Evolutionary conservation across 2,888 invertebrate species (phyloP).

Genomic region (Rosalia funebris): DNA sequence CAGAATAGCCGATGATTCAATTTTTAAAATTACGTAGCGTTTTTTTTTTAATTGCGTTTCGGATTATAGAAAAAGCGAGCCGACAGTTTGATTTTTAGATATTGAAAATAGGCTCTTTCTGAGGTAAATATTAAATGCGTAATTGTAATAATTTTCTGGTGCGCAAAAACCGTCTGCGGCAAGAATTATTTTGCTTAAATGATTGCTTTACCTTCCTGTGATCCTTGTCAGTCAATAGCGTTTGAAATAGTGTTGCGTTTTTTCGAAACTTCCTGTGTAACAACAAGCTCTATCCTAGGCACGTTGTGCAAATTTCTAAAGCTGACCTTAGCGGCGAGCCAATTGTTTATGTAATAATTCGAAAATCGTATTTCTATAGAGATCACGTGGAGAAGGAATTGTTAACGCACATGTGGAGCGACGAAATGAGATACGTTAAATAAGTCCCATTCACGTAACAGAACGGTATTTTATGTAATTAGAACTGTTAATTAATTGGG

Average conservation of each 20-base stretch:
- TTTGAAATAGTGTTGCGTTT: constrained; percentile 9
- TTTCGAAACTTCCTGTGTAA: constrained; percentile 8
- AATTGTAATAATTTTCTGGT: too few relatives aligned
- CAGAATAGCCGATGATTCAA: not conserved
- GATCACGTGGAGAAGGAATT: constrained; percentile 36
- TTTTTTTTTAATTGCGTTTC: too few relatives aligned
- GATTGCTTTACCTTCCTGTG: too few relatives aligned
- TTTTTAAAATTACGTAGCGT: not conserved
- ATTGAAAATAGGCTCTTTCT: too few relatives aligned
- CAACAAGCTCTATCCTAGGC: constrained; percentile 15
- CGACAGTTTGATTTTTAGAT: too few relatives aligned
- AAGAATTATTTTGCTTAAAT: too few relatives aligned
- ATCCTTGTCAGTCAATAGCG: constrained; percentile 6
- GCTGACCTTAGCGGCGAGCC: constrained; percentile 30
- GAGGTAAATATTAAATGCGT: too few relatives aligned
- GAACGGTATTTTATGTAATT: constrained; percentile 22
- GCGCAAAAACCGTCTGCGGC: too few relatives aligned
- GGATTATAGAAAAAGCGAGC: too few relatives aligned
- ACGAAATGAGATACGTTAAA: constrained; percentile 17
- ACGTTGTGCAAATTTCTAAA: constrained; percentile 33
- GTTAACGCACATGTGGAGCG: constrained; percentile 26
- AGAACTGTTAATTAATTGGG: constrained; percentile 1
- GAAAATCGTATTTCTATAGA: constrained; percentile 11
- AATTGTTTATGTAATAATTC: constrained; percentile 33
- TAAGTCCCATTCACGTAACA: constrained; percentile 3